A percentile compares a stretch with the other conserved stretches of the same genome.
phyloP scores from a whole-genome alignment of 2,888 invertebrate genomes.

The Hirtodrosophila alboralis region DNA sequence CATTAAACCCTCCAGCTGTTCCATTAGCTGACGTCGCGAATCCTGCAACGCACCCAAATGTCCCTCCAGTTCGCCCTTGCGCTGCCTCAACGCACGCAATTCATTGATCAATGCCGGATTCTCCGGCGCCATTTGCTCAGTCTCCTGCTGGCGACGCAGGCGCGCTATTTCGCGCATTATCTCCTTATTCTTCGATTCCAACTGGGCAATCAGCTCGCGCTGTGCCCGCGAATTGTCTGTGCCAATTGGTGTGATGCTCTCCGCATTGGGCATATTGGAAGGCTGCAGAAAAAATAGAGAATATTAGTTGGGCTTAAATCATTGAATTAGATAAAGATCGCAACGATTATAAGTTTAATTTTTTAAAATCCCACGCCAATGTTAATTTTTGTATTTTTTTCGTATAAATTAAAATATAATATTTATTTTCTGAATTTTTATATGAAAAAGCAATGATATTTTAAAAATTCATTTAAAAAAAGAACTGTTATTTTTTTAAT shows the following conservation, averaged over 20 bases:
- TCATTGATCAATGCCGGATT: conserved; percentile 95
- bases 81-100: conserved; percentile 93
- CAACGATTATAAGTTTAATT: too few species aligned
- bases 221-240: conserved; percentile 95
- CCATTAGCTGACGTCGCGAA: conserved; percentile 86
- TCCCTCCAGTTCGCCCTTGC: conserved; percentile 97
- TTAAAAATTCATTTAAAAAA: too few species aligned
- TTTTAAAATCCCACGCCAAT: too few species aligned
- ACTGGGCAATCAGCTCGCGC: conserved; percentile 94
- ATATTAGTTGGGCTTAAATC: too few species aligned
- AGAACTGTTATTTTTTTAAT: too few species aligned
- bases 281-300: conserved; percentile 75
- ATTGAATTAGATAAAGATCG: too few species aligned
- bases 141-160: conserved; percentile 92
- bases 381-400: too few species aligned
- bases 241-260: conserved; percentile 85
- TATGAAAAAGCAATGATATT: too few species aligned
- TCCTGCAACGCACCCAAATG: conserved; percentile 97
- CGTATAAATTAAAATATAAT: too few species aligned
- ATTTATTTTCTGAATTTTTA: too few species aligned
- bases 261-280: conserved; percentile 76
- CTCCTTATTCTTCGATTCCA: conserved; percentile 97
- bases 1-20: conserved; percentile 98
- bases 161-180: conserved; percentile 97
- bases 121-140: conserved; percentile 88